Evolutionary conservation across 2,113 vertebrate species (phyloP), one percentile per base, ranked within the genome.

Genomic region (Istiophorus platypterus): DNA sequence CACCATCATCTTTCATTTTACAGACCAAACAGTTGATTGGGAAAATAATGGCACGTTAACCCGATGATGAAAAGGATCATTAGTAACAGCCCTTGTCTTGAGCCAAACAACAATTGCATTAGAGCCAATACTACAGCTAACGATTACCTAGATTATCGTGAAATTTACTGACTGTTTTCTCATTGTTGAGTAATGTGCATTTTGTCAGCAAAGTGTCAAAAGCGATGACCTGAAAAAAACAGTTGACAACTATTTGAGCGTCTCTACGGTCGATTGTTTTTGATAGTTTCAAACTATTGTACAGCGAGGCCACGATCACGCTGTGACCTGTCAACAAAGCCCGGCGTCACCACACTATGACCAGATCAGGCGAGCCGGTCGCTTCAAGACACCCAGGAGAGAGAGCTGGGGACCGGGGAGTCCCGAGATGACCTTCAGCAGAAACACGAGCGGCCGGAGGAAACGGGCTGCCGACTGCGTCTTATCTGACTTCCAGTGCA

Each of bases 371-470:
- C 1, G 12, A 10, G 39, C 3, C 18, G 20, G 47, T 62, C 2
- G 11, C 0, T 65, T 15, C 0, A 1, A 62, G 7, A 12, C 34
- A 22, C n/a, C 10, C 41, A 7, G 1, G 31, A 11, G n/a, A 29
- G 29, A 24, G 3, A 68, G 2, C 4, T 7, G 8, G 5, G 1
- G 34, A 52, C 4, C 45, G 20, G 5, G 0, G 22, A 31, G 39
- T 52, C 49, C 18, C 4, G 63, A 72, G 18, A 81, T 93, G 91
- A 93, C 92, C 92, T 93, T 93, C 91, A 91, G 49, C 31, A 71
- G n/a, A 39, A 78, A 18, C 34, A 42, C 56, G 68, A 4, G 1
- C 9, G 57, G n/a, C 20, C 9, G n/a, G n/a, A n/a, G n/a, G 45
- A 7, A 24, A 24, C 12, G 27, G 1, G 14, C 22, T 1, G 3